Evolutionary conservation across 1,140 invertebrate species (phyloP).

Genomic region (Potamilus streckersoni): DNA sequence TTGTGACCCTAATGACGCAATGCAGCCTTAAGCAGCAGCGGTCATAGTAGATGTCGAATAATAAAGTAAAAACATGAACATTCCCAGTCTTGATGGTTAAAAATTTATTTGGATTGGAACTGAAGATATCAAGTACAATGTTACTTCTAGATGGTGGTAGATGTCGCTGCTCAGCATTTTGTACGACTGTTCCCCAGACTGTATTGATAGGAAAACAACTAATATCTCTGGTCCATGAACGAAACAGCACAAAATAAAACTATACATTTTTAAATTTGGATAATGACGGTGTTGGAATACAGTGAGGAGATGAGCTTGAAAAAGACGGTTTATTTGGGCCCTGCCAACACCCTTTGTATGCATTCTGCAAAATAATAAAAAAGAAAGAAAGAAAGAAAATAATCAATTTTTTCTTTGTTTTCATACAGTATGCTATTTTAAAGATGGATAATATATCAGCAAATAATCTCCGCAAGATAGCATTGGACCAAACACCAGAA

Average conservation of each 20-base stretch:
- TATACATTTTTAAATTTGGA: conserved; percentile 15
- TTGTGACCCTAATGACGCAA: too few relatives aligned
- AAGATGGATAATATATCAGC: too few relatives aligned
- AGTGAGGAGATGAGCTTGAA: conserved; percentile 1
- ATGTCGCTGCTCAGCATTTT: conserved; percentile 14
- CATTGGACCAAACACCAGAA: not conserved
- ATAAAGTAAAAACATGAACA: too few relatives aligned
- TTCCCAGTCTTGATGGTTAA: too few relatives aligned
- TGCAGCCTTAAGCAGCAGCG: too few relatives aligned
- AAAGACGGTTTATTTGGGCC: conserved; percentile 17
- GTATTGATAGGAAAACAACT: not conserved
- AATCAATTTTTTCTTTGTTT: not conserved
- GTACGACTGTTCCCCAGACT: conserved; percentile 13
- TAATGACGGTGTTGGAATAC: conserved; percentile 4
- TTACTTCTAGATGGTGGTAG: too few relatives aligned
- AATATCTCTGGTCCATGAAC: conserved; percentile 3
- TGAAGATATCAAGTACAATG: too few relatives aligned
- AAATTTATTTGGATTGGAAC: too few relatives aligned
- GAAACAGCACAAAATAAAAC: conserved; percentile 18
- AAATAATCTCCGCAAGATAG: too few relatives aligned
- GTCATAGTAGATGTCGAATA: too few relatives aligned
- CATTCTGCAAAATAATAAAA: conserved; percentile 51
- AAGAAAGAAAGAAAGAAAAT: conserved; percentile 2
- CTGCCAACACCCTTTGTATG: conserved; percentile 58
- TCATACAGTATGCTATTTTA: not conserved